Evolutionary conservation across 2,888 invertebrate genomes (phyloP).

Genomic region (Shargacucullia verbasci): DNA sequence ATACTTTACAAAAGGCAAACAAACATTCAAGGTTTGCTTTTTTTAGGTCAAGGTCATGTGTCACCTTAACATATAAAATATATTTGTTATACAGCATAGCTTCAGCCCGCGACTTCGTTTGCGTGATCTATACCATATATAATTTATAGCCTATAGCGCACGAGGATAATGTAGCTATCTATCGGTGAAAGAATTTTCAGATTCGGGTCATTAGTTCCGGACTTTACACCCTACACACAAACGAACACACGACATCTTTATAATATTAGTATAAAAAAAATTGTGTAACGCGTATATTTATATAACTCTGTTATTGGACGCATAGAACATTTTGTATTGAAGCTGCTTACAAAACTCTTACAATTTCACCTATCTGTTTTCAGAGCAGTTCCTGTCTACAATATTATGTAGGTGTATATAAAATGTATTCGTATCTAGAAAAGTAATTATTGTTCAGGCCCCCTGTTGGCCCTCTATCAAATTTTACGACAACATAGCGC

Average conservation of each 20-base stretch:
- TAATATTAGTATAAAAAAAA: too few species aligned
- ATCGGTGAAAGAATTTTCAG: too few species aligned
- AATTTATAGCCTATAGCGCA: too few species aligned
- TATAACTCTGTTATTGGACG: neutral
- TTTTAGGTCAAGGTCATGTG: constrained; percentile 78
- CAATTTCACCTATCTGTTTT: neutral
- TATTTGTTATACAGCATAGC: neutral
- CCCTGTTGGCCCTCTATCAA: constrained; percentile 43
- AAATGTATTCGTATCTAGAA: constrained; percentile 23
- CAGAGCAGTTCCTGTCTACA: constrained; percentile 3
- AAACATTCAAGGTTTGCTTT: constrained; percentile 59
- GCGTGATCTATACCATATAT: too few species aligned
- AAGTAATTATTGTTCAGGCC: constrained; percentile 11
- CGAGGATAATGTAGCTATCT: too few species aligned
- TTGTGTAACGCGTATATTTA: neutral
- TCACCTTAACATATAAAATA: constrained; percentile 28
- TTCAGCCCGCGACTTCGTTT: too few species aligned
- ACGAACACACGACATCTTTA: too few species aligned
- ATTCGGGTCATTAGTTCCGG: too few species aligned
- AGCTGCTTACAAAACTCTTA: too few species aligned
- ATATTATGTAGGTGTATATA: constrained; percentile 14
- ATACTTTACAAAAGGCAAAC: constrained; percentile 35
- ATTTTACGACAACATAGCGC: constrained; percentile 21
- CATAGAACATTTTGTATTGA: neutral
- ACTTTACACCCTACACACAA: too few species aligned